phyloP scores from a whole-genome alignment of 2,113 vertebrate species.

The Poeciliopsis turrubarensis region DNA sequence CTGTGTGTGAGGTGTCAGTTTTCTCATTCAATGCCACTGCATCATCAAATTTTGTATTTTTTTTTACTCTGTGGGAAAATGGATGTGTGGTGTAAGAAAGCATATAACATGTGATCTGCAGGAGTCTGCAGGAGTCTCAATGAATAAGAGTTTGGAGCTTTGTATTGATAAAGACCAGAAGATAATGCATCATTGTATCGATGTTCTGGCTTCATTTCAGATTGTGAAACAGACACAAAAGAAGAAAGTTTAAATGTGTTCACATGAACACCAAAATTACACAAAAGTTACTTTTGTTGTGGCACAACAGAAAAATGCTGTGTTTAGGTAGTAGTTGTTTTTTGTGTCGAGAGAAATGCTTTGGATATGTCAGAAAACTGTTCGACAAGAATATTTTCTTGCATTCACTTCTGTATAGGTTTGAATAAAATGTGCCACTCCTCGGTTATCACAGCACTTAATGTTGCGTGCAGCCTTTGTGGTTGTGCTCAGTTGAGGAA shows the following conservation, averaged over 20 bases:
- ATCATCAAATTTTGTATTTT: not conserved
- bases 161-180: slow-evolving; percentile 1
- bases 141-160: not conserved
- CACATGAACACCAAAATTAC: not conserved
- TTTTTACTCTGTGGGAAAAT: not conserved
- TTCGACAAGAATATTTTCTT: not conserved
- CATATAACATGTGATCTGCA: not conserved
- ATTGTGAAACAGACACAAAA: not conserved
- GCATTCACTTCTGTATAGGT: not conserved
- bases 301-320: not conserved
- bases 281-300: not conserved
- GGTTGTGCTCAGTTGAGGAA: no score
- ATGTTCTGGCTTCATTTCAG: not conserved
- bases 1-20: not conserved
- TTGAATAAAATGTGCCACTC: no score
- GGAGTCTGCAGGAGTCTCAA: not conserved
- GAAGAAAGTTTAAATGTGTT: not conserved
- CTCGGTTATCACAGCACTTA: no score
- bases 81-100: not conserved
- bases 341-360: not conserved
- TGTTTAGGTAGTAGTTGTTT: not conserved
- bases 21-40: not conserved
- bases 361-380: not conserved
- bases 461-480: no score
- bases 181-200: not conserved